Evolutionary conservation across 2,797 vertebrate genomes (phyloP), one percentile per base, ranked within the genome.

Genomic region (Anguilla obscura): DNA sequence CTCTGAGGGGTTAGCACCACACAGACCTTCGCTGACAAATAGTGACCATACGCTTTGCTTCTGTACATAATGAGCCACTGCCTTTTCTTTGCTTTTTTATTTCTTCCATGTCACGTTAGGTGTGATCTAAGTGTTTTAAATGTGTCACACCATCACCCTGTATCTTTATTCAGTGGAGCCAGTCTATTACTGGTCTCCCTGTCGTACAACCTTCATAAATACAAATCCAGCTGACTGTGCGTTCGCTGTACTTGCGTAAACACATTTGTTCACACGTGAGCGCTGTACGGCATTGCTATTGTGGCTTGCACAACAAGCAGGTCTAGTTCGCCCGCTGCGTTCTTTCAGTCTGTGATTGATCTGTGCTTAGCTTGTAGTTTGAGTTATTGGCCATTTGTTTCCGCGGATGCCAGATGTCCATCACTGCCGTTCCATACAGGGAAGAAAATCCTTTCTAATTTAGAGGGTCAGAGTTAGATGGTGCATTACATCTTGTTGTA

Each of bases 351-450:
- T 50, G 45, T 48, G 79, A 82, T 50, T 82, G 79, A 82, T 82
- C 79, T 82, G 45, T 50, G 79, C 45, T 82, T 50, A 82, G 79
- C 40, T 50, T 82, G 79, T 48, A n/a, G 18, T 82, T 50, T 82
- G 16, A 21, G 8, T 48, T 82, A 82, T 82, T 50, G 21, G 40
- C 21, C 79, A 9, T 50, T 82, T 10, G 40, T n/a, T 9, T 14
- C 45, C 9, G 9, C 10, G 24, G 79, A 82, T 50, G 45, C 79
- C 79, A 82, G 40, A 82, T 50, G 45, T 48, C 79, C 79, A 82
- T 82, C 79, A 82, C 24, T 50, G 8, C 21, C 24, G 74, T 45
- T 40, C 74, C 14, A n/a, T 9, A n/a, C 79, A 24, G 45, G 12
- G 79, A 2, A 50, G 7, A 50, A 82, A 80, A 80, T 80, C 40